Evolutionary conservation across 2,113 vertebrate genomes (phyloP).

Genomic region (Synchiropus splendidus): DNA sequence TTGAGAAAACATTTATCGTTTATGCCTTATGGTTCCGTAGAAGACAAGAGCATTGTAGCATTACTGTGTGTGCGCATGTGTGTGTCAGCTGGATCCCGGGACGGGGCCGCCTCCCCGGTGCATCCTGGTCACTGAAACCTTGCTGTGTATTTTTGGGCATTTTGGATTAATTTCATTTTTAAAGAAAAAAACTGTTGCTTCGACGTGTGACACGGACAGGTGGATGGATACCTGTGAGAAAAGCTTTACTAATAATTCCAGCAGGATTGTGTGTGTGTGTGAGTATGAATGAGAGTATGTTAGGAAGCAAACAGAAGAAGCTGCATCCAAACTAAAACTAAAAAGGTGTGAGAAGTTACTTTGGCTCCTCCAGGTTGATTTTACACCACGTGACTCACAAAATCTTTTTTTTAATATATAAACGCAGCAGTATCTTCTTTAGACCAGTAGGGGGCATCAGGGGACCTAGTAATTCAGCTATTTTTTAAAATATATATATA

Average conservation of each 20-base stretch:
- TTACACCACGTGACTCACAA: too few species aligned
- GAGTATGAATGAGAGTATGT: slow-evolving; percentile 5
- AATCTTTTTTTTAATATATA: too few species aligned
- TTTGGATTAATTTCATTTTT: slow-evolving; percentile 45
- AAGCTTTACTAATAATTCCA: slow-evolving; percentile 72
- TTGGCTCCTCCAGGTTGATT: too few species aligned
- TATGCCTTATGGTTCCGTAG: slow-evolving; percentile 70
- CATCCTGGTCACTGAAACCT: slow-evolving; percentile 48
- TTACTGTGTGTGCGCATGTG: slow-evolving; percentile 18
- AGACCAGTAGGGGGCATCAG: too few species aligned
- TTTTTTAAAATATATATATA: too few species aligned
- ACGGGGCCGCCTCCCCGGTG: too few species aligned
- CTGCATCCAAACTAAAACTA: too few species aligned
- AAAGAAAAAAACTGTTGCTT: not conserved
- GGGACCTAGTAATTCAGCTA: too few species aligned
- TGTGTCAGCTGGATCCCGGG: slow-evolving; percentile 23
- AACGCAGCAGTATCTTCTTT: too few species aligned
- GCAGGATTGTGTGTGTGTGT: slow-evolving; percentile 50
- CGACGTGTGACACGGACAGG: slow-evolving; percentile 39
- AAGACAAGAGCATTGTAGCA: slow-evolving; percentile 65
- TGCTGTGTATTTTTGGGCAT: slow-evolving; percentile 51
- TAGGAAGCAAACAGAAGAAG: too few species aligned
- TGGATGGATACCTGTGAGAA: slow-evolving; percentile 47
- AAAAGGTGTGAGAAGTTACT: too few species aligned
- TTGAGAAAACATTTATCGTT: slow-evolving; percentile 65